phyloP scores from a whole-genome alignment of 2,113 vertebrate species.

The Danionella cerebrum region DNA sequence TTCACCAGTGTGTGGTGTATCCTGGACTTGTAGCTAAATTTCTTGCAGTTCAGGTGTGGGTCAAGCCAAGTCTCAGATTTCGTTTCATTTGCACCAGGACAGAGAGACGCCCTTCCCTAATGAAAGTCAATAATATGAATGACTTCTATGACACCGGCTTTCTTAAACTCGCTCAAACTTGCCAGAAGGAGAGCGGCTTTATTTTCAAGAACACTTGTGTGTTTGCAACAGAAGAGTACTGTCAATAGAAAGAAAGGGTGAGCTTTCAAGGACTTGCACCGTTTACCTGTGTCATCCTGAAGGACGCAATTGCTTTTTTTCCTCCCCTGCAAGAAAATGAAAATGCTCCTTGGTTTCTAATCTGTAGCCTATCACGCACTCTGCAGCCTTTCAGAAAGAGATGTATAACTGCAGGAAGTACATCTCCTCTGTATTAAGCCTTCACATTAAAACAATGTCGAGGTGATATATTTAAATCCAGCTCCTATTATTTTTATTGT shows the following conservation, averaged over 20 bases:
- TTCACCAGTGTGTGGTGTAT: background rate
- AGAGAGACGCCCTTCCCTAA: constrained; percentile 85
- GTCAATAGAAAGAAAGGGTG: constrained; percentile 46
- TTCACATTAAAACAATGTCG: constrained; percentile 64
- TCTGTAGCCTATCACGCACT: constrained; percentile 55
- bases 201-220: constrained; percentile 30
- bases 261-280: constrained; percentile 45
- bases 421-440: constrained; percentile 62
- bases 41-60: constrained; percentile 65
- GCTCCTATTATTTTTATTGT: constrained; percentile 82
- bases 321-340: constrained; percentile 31
- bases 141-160: constrained; percentile 73
- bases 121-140: constrained; percentile 91
- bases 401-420: constrained; percentile 54
- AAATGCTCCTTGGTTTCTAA: constrained; percentile 44
- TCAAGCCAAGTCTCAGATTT: constrained; percentile 91
- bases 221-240: constrained; percentile 42
- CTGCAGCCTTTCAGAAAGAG: constrained; percentile 61
- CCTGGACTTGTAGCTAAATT: background rate
- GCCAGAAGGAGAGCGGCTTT: constrained; percentile 38
- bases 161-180: constrained; percentile 53
- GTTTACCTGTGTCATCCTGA: constrained; percentile 50
- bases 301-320: constrained; percentile 44
- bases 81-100: constrained; percentile 93
- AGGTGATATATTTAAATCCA: constrained; percentile 72